A percentile compares a stretch with the other conserved stretches of the same genome.
phyloP scores from a whole-genome alignment of 2,113 vertebrate species.

The Sus scrofa region T2T-Sscrofa CM000816.6:81271001-81271500 shows the following conservation, averaged over 20 bases:
- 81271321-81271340: neutral
- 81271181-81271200: neutral
- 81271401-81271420: neutral
- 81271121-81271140: neutral
- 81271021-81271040: neutral
- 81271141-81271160: neutral
- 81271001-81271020: neutral
- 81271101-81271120: neutral
- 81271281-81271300: neutral
- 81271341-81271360: neutral
- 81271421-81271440: neutral
- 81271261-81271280: neutral
- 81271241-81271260: neutral
- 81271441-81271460: neutral
- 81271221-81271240: neutral
- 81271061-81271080: neutral
- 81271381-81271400: neutral
- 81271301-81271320: neutral
- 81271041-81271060: neutral
- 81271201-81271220: neutral
- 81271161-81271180: neutral
- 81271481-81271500: neutral
- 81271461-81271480: neutral
- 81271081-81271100: neutral
- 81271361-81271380: neutral